These are phyloP conservation scores for Liodrosophila aerea DNA, from an alignment of 2,888 invertebrate species.

Conservation along the genomic window DNA sequence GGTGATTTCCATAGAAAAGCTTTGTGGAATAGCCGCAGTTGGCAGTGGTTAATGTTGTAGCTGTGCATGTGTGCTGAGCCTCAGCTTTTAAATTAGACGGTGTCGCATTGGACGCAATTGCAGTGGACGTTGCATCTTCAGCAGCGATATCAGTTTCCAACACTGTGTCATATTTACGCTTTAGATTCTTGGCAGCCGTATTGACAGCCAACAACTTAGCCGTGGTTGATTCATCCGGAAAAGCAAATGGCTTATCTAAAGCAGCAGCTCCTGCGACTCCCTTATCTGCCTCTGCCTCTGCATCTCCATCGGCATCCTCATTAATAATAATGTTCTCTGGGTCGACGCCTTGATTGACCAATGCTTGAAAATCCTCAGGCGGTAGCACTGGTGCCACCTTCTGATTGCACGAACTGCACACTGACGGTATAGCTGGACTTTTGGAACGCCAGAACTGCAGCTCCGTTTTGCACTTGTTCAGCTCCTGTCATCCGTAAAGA, in stretches of 20 bases:
- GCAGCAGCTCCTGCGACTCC: constrained; percentile 18
- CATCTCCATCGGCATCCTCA: constrained; percentile 76
- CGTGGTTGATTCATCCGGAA: constrained; percentile 80
- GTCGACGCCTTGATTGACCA: constrained; percentile 85
- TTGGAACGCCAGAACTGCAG: constrained; percentile 95
- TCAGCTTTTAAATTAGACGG: constrained; percentile 40
- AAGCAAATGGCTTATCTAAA: constrained; percentile 72
- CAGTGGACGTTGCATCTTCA: constrained; percentile 43
- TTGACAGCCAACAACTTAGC: constrained; percentile 80
- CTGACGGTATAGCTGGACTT: constrained; percentile 89
- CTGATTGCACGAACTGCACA: constrained; percentile 89
- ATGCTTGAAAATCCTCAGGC: constrained; percentile 85
- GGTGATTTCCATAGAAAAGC: constrained; percentile 75
- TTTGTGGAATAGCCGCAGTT: constrained; percentile 64
- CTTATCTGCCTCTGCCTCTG: constrained; percentile 48
- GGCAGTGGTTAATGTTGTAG: background rate
- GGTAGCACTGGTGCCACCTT: constrained; percentile 83
- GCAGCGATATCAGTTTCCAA: constrained; percentile 19
- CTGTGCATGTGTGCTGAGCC: constrained; percentile 12
- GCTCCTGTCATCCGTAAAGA: too few species aligned
- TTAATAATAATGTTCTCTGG: constrained; percentile 83
- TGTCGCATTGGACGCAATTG: constrained; percentile 59
- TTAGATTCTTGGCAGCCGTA: constrained; percentile 78
- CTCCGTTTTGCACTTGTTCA: constrained; percentile 96
- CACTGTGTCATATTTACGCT: constrained; percentile 68